Percentiles rank a stretch among this genome's conserved stretches.
Conservation (phyloP, 2,113 vertebrate genomes). For the Petrocephalus zakoni region DNA sequence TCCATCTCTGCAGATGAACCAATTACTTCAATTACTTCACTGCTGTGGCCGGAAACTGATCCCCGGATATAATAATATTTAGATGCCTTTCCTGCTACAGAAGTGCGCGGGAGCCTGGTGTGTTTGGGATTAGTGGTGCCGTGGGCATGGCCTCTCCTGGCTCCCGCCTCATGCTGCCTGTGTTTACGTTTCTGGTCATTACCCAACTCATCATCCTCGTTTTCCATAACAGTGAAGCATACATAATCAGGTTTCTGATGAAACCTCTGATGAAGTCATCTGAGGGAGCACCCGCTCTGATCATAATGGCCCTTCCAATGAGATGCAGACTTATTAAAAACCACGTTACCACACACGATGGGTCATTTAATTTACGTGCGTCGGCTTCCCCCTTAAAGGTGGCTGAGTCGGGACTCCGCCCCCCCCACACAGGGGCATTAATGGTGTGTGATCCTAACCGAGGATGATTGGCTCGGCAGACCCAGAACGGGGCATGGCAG, state of each 20-base stretch:
- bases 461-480: background rate
- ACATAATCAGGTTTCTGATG: background rate
- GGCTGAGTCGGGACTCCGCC: background rate
- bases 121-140: conserved; percentile 53
- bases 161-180: conserved; percentile 20
- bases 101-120: conserved; percentile 34
- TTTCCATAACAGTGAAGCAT: background rate
- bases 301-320: background rate
- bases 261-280: background rate
- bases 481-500: no score
- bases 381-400: background rate
- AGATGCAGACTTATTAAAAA: background rate
- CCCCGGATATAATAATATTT: conserved; percentile 50
- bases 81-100: conserved; percentile 37
- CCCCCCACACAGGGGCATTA: background rate
- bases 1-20: conserved; percentile 19
- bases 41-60: conserved; percentile 50
- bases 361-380: background rate
- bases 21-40: conserved; percentile 57
- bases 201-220: background rate
- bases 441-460: conserved; percentile 56
- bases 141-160: conserved; percentile 43
- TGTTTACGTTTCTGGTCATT: conserved; percentile 10
- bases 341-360: background rate
- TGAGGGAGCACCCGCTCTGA: background rate